Percentiles rank a stretch among this genome's conserved stretches.
Evolutionary conservation across 2,113 vertebrate genomes (phyloP).

Genomic region (Sturnus vulgaris): DNA sequence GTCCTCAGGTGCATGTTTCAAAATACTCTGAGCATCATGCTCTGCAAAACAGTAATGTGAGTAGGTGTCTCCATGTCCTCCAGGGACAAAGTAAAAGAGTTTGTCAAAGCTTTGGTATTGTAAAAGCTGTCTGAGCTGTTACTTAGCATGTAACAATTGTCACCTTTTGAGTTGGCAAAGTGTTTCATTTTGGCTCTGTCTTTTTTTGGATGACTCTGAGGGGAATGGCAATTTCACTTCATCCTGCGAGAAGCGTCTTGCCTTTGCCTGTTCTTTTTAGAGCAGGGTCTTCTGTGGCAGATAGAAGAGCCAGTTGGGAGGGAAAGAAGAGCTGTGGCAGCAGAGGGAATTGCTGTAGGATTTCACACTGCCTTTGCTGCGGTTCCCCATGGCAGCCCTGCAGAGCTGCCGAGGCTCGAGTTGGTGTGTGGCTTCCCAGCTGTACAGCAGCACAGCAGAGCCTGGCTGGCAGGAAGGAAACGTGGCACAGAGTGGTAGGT

Average conservation of each 20-base stretch:
- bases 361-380: not conserved
- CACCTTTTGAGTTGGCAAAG: not conserved
- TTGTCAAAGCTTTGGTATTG: not conserved
- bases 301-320: not conserved
- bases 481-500: accelerated
- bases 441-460: not conserved
- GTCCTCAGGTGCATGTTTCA: not conserved
- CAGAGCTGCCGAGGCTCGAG: not conserved
- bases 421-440: not conserved
- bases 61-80: not conserved
- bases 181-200: not conserved
- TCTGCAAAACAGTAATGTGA: not conserved
- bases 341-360: not conserved
- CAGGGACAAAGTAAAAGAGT: not conserved
- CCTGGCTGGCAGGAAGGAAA: not conserved
- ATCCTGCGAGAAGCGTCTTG: not conserved
- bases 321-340: not conserved
- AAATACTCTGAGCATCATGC: not conserved
- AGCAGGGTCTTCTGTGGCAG: not conserved
- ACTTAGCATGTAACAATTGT: not conserved
- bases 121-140: not conserved
- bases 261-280: not conserved
- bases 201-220: not conserved
- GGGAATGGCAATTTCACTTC: not conserved
- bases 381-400: not conserved